Evolutionary conservation across 2,888 invertebrate species (phyloP).

Genomic region (Volucella bombylans): DNA sequence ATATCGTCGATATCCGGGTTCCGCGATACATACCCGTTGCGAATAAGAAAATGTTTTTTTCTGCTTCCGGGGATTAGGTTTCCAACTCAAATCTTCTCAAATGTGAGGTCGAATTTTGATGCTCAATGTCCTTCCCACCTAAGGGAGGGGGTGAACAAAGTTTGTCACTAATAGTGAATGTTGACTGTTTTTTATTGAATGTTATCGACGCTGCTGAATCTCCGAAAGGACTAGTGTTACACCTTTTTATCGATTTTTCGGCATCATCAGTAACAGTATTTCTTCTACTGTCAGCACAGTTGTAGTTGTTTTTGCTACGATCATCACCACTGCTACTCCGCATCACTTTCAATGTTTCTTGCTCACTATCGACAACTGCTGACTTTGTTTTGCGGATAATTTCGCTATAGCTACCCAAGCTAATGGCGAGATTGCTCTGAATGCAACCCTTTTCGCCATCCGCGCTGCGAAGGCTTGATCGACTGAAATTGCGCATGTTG

Average conservation of each 20-base stretch:
- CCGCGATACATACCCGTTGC: slow-evolving; percentile 6
- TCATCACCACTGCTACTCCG: slow-evolving; percentile 69
- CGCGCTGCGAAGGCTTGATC: slow-evolving; percentile 53
- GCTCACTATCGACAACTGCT: slow-evolving; percentile 83
- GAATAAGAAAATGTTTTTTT: slow-evolving; percentile 30
- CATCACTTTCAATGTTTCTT: slow-evolving; percentile 75
- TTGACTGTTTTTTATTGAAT: slow-evolving; percentile 55
- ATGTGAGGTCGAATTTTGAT: slow-evolving; percentile 74
- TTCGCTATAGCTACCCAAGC: slow-evolving; percentile 76
- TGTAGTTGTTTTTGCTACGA: slow-evolving; percentile 61
- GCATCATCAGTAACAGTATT: slow-evolving; percentile 72
- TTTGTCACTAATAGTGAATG: slow-evolving; percentile 68
- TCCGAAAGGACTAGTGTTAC: slow-evolving; percentile 28
- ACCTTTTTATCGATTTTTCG: slow-evolving; percentile 72
- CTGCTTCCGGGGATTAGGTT: slow-evolving; percentile 75
- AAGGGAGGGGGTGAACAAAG: slow-evolving; percentile 84
- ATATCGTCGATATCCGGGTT: slow-evolving; percentile 32
- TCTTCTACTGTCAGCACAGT: slow-evolving; percentile 60
- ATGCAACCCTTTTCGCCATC: slow-evolving; percentile 44
- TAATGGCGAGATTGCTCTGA: slow-evolving; percentile 76
- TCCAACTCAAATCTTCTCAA: slow-evolving; percentile 87
- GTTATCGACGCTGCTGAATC: slow-evolving; percentile 40
- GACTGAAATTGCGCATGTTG: slow-evolving; percentile 72
- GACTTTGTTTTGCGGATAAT: slow-evolving; percentile 81
- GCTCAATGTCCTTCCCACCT: slow-evolving; percentile 89